Evolutionary conservation across 2,888 invertebrate species (phyloP).

Genomic region (Ophion obscuratus): DNA sequence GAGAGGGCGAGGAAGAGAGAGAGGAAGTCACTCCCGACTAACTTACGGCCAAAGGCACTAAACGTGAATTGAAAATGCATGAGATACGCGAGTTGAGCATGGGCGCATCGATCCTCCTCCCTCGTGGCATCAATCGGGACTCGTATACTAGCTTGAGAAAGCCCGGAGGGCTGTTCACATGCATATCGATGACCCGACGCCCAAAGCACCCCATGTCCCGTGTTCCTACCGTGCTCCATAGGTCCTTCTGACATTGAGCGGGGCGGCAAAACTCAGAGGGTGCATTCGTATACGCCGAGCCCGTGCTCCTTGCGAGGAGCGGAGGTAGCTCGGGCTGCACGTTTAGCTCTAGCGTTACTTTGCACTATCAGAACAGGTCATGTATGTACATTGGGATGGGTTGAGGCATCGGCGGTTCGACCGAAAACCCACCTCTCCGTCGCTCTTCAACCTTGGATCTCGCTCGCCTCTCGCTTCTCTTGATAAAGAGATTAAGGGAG

Average conservation of each 20-base stretch:
- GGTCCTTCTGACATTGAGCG: constrained; percentile 1
- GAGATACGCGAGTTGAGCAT: constrained; percentile 67
- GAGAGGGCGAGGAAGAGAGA: constrained; percentile 8
- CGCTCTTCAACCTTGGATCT: constrained; percentile 28
- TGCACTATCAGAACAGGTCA: constrained; percentile 17
- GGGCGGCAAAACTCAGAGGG: neutral
- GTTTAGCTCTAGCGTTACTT: constrained; percentile 42
- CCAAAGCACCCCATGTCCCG: neutral
- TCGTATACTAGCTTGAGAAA: constrained; percentile 3
- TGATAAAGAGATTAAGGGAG: constrained; percentile 73
- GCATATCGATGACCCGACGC: constrained; percentile 8
- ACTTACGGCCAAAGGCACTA: constrained; percentile 67
- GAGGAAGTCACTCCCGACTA: constrained; percentile 57
- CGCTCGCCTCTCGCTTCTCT: constrained; percentile 56
- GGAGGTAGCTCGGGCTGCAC: constrained; percentile 14
- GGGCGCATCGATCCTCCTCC: constrained; percentile 60
- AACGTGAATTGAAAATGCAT: constrained; percentile 71
- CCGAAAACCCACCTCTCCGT: constrained; percentile 13
- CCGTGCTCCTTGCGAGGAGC: constrained; percentile 20
- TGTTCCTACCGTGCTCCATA: neutral
- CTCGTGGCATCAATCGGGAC: constrained; percentile 41
- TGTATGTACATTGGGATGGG: neutral
- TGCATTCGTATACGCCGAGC: constrained; percentile 13
- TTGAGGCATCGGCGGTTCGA: constrained; percentile 44
- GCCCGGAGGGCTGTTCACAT: constrained; percentile 11